A percentile compares a stretch with the other conserved stretches of the same genome.
phyloP scores from a whole-genome alignment of 2,888 invertebrate genomes.

The Tuta absoluta region DNA sequence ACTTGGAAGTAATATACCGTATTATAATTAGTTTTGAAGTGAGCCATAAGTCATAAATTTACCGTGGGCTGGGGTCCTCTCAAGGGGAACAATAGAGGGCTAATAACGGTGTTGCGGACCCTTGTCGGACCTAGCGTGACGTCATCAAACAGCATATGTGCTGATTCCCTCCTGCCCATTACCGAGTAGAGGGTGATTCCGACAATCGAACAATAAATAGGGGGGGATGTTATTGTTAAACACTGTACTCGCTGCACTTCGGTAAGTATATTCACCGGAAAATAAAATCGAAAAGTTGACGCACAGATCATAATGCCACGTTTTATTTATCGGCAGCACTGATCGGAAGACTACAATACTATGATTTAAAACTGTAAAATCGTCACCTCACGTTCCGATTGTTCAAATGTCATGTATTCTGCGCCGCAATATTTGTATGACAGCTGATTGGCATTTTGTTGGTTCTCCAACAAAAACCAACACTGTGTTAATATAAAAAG shows the following conservation, averaged over 20 bases:
- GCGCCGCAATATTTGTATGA: too few relatives aligned
- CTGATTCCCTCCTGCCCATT: constrained; percentile 25
- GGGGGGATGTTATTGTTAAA: not conserved
- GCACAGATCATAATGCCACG: too few relatives aligned
- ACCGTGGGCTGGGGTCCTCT: constrained; percentile 1
- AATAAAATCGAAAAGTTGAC: too few relatives aligned
- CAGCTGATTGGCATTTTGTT: too few relatives aligned
- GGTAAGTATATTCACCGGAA: too few relatives aligned
- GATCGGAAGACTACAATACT: too few relatives aligned
- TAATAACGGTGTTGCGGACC: constrained; percentile 12
- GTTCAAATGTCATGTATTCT: too few relatives aligned
- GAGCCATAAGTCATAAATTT: constrained; percentile 3
- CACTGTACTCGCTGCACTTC: not conserved
- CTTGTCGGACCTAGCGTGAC: constrained; percentile 44
- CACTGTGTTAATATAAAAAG: too few relatives aligned
- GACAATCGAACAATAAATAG: constrained; percentile 9
- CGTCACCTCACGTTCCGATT: too few relatives aligned
- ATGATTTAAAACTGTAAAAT: too few relatives aligned
- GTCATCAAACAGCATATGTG: constrained; percentile 58
- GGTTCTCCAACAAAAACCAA: too few relatives aligned
- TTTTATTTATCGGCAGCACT: too few relatives aligned
- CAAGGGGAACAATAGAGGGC: constrained; percentile 4
- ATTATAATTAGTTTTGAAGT: constrained; percentile 6
- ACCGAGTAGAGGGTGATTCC: not conserved
- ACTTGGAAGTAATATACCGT: not conserved